These are phyloP conservation scores for Neogobius melanostomus DNA, from an alignment of 2,113 vertebrate species.

Conservation along the genomic window DNA sequence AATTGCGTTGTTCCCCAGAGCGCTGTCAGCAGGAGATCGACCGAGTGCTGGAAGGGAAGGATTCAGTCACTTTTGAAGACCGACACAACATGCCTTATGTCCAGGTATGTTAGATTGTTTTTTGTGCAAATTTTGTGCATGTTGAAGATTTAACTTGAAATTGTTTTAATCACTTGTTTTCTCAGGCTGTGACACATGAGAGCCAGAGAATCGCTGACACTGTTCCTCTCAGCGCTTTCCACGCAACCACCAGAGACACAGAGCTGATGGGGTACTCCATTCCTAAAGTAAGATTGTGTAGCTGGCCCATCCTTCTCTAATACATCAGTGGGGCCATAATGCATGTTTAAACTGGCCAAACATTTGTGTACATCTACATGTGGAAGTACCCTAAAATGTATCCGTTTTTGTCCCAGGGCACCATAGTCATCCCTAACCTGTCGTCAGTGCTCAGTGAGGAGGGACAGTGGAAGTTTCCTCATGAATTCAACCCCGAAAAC, in stretches of 20 bases:
- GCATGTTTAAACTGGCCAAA: too few relatives aligned
- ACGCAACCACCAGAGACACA: conserved; percentile 39
- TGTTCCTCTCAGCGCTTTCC: conserved; percentile 45
- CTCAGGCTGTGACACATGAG: conserved; percentile 55
- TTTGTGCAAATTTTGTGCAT: too few relatives aligned
- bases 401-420: conserved; percentile 44
- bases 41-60: conserved; percentile 21
- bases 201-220: conserved; percentile 39
- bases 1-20: conserved; percentile 7
- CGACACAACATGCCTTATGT: conserved; percentile 39
- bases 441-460: conserved; percentile 60
- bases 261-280: conserved; percentile 53
- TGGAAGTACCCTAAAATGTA: background rate
- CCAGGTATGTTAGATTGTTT: conserved; percentile 7
- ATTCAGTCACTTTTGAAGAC: conserved; percentile 26
- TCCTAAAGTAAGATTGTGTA: conserved; percentile 41
- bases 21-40: conserved; percentile 38
- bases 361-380: too few relatives aligned
- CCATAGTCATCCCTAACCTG: conserved; percentile 57
- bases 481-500: conserved; percentile 72
- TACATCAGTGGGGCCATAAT: too few relatives aligned
- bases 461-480: conserved; percentile 70
- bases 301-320: too few relatives aligned
- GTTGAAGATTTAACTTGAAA: too few relatives aligned
- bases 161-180: background rate